Conservation (phyloP, 92 coral and sea anemone genomes). For the Parazoanthus atlanticus region DNA sequence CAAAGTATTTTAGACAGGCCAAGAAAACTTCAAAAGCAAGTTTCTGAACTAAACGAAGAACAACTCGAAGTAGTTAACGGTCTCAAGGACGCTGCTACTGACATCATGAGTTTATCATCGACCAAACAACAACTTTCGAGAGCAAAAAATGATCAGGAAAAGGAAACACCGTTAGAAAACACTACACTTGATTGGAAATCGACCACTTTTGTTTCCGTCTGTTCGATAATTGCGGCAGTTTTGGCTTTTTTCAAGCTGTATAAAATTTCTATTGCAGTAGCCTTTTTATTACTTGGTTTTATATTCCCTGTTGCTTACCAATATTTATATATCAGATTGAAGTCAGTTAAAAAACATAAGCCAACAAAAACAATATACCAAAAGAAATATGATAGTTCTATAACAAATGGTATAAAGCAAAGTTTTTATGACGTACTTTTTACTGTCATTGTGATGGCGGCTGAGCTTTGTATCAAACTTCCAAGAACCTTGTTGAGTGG, state of each 20-base stretch:
- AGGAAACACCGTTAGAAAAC: not conserved
- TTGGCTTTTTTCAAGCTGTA: constrained; percentile 22
- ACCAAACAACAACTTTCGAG: constrained; percentile 7
- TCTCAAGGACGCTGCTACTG: constrained; percentile 63
- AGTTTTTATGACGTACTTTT: constrained; percentile 21
- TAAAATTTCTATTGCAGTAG: constrained; percentile 14
- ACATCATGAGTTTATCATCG: constrained; percentile 32
- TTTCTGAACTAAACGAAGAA: constrained; percentile 68
- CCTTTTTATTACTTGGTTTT: constrained; percentile 12
- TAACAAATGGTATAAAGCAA: not conserved
- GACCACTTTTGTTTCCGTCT: not conserved
- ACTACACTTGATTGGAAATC: constrained; percentile 8
- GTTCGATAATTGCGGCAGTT: not conserved
- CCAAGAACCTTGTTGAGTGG: constrained; percentile 14
- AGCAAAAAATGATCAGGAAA: not conserved
- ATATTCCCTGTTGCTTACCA: constrained; percentile 17
- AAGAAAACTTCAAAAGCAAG: constrained; percentile 62
- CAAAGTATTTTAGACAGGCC: constrained; percentile 44
- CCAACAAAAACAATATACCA: not conserved
- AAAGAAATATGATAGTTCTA: not conserved
- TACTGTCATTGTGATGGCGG: not conserved
- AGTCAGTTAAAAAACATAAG: not conserved
- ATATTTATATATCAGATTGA: not conserved
- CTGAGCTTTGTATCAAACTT: constrained; percentile 11
- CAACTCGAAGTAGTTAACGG: constrained; percentile 62